These are phyloP conservation scores for Lagocephalus sceleratus DNA, from an alignment of 2,797 vertebrate genomes.

Conservation along the genomic window DNA sequence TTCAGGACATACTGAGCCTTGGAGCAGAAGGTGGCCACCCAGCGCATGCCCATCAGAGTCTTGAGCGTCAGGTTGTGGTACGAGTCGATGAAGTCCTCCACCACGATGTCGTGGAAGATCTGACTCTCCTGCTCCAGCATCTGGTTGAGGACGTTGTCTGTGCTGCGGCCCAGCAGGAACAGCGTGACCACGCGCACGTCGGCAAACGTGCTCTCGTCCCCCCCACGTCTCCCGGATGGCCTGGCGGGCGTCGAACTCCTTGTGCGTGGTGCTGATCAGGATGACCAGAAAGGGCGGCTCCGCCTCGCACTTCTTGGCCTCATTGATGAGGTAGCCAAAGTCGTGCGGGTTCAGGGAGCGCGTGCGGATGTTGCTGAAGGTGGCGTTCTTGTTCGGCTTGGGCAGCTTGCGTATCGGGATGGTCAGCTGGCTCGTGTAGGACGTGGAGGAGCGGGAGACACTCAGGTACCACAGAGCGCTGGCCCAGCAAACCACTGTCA, in stretches of 20 bases:
- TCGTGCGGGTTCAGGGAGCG: constrained; percentile 95
- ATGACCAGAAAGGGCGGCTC: constrained; percentile 89
- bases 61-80: constrained; percentile 98
- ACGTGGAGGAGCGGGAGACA: constrained; percentile 87
- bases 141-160: constrained; percentile 90
- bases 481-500: constrained; percentile 98
- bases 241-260: constrained; percentile 96
- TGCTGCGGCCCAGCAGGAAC: constrained; percentile 90
- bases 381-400: constrained; percentile 82
- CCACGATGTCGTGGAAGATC: constrained; percentile 96
- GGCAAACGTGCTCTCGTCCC: constrained; percentile 90
- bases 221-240: constrained; percentile 98
- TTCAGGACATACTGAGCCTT: constrained; percentile 96
- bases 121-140: constrained; percentile 99
- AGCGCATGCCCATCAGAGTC: constrained; percentile 98
- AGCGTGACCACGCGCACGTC: constrained; percentile 90
- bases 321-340: constrained; percentile 93
- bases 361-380: constrained; percentile 92
- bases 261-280: constrained; percentile 98
- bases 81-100: constrained; percentile 96
- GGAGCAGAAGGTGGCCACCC: constrained; percentile 92
- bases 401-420: constrained; percentile 77
- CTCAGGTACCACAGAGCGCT: constrained; percentile 98
- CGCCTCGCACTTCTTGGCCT: constrained; percentile 90
- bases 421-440: constrained; percentile 84